Conservation (phyloP, 2,888 invertebrate genomes). For the Arctia plantaginis region DNA sequence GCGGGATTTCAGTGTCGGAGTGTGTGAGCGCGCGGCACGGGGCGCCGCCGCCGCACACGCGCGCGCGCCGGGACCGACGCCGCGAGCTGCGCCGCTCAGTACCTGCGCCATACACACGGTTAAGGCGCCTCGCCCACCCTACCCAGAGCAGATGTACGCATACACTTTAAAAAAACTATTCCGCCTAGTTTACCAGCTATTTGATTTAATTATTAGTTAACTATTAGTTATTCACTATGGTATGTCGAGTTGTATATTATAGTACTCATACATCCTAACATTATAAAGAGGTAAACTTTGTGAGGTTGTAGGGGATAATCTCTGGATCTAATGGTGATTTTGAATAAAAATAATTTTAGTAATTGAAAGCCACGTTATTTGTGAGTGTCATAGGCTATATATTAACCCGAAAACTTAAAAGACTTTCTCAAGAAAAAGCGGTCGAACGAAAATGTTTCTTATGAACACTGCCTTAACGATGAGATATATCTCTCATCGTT, state of each 20-base stretch:
- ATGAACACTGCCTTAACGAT: no score
- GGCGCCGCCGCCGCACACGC: slow-evolving; percentile 79
- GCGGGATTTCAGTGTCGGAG: slow-evolving; percentile 85
- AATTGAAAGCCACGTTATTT: no score
- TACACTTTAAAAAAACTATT: neutral
- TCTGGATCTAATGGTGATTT: no score
- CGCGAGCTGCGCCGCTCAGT: slow-evolving; percentile 81
- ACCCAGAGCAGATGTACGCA: slow-evolving; percentile 2
- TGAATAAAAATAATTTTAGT: no score
- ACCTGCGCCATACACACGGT: slow-evolving; percentile 58
- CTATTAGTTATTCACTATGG: neutral
- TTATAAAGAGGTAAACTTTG: no score
- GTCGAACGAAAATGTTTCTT: no score
- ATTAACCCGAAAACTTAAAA: no score
- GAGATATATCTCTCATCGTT: no score
- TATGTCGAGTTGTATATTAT: neutral
- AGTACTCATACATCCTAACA: neutral
- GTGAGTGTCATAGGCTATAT: no score
- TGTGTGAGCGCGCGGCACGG: slow-evolving; percentile 77
- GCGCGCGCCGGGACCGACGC: slow-evolving; percentile 82
- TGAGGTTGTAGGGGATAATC: no score
- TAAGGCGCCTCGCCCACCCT: neutral
- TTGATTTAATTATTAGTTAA: neutral
- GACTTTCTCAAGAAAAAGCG: no score
- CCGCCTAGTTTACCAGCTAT: neutral